Evolutionary conservation across 2,797 vertebrate species (phyloP).

Genomic region (Sciurus vulgaris): DNA sequence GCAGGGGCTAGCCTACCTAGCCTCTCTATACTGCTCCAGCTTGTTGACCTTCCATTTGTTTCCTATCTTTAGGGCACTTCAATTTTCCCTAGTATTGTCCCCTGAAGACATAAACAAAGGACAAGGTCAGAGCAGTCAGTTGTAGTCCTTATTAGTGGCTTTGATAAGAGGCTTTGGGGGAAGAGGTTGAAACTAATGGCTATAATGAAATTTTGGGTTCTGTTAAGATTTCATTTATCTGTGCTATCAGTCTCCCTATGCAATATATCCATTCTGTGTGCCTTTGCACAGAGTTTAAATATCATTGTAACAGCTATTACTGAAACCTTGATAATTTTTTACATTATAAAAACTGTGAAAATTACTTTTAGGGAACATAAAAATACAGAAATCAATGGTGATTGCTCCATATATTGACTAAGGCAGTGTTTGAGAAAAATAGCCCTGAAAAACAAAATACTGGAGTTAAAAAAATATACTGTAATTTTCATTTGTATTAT

Average conservation of each 20-base stretch:
- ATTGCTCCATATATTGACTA: conserved; percentile 3
- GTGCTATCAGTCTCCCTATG: not conserved
- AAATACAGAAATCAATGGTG: not conserved
- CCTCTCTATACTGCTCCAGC: not conserved
- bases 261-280: not conserved
- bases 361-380: not conserved
- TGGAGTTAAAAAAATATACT: not conserved
- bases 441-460: not conserved
- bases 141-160: conserved; percentile 76
- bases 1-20: not conserved
- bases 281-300: conserved; percentile 5
- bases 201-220: conserved; percentile 70
- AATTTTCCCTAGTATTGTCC: conserved; percentile 60
- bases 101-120: conserved; percentile 65
- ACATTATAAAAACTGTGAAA: conserved; percentile 58
- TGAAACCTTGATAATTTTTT: conserved; percentile 38
- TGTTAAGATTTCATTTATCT: conserved; percentile 71
- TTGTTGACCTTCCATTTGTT: conserved; percentile 69
- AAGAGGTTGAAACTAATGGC: conserved; percentile 69
- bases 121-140: conserved; percentile 73
- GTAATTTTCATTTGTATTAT: conserved; percentile 28
- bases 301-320: conserved; percentile 5
- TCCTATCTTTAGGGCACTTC: conserved; percentile 64
- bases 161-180: conserved; percentile 74
- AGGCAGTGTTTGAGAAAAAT: not conserved